A percentile compares a stretch with the other conserved stretches of the same genome.
These are phyloP conservation scores for Eilema sororculum DNA, from an alignment of 2,888 invertebrate genomes.

Conservation along the genomic window DNA sequence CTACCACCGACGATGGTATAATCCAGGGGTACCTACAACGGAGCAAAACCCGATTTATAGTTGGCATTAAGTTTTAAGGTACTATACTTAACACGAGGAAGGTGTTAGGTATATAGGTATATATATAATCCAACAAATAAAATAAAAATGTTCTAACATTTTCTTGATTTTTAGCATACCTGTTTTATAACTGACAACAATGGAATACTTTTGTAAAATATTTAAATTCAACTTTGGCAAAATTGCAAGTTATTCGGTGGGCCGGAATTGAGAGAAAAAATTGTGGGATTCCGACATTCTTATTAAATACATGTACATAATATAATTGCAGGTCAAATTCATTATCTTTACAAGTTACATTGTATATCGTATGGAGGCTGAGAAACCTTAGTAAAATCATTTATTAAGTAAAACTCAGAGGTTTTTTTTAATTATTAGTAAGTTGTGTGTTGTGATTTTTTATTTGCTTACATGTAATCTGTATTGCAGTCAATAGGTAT, in stretches of 20 bases:
- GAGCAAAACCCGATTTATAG: no score
- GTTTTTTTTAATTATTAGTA: no score
- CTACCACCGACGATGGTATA: no score
- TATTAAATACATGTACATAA: neutral
- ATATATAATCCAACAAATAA: no score
- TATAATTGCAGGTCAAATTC: neutral
- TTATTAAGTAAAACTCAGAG: neutral
- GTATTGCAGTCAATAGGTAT: no score
- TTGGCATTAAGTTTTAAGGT: no score
- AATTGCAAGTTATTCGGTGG: neutral
- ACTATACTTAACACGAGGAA: no score
- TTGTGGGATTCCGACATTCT: constrained; percentile 11
- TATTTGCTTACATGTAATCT: no score
- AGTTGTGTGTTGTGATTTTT: no score
- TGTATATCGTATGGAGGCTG: neutral
- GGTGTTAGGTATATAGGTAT: no score
- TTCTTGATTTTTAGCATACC: neutral
- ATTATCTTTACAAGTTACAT: neutral
- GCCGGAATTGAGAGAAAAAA: neutral
- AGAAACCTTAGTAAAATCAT: neutral
- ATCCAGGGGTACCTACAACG: no score
- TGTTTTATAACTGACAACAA: neutral
- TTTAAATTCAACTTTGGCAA: neutral
- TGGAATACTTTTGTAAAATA: neutral
- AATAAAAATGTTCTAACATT: neutral